phyloP scores from a whole-genome alignment of 2,797 vertebrate genomes.

The Trachops cirrhosus region DNA sequence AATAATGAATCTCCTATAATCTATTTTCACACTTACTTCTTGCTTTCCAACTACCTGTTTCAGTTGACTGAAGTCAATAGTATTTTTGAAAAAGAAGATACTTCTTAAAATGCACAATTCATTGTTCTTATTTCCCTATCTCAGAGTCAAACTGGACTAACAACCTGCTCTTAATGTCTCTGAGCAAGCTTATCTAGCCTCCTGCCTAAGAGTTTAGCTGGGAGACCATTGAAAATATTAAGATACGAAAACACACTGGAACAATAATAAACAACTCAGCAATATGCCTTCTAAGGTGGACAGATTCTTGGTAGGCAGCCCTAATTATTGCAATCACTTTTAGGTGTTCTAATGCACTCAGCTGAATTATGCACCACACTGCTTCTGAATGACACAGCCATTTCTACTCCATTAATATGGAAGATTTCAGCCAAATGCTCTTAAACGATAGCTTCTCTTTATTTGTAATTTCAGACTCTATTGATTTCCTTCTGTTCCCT shows the following conservation, averaged over 20 bases:
- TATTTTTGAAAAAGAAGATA: conserved; percentile 27
- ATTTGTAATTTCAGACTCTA: conserved; percentile 91
- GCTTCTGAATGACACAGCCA: conserved; percentile 88
- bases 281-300: conserved; percentile 79
- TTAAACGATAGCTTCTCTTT: conserved; percentile 87
- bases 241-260: conserved; percentile 78
- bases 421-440: conserved; percentile 88
- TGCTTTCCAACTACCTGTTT: not conserved
- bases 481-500: conserved; percentile 91
- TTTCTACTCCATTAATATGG: conserved; percentile 88
- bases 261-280: conserved; percentile 81
- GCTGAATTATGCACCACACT: conserved; percentile 85
- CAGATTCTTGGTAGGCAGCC: conserved; percentile 82
- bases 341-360: conserved; percentile 87
- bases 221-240: conserved; percentile 57
- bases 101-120: conserved; percentile 8
- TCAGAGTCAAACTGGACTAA: conserved; percentile 37
- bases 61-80: not conserved
- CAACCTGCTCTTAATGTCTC: conserved; percentile 32
- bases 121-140: conserved; percentile 30
- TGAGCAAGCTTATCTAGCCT: conserved; percentile 25
- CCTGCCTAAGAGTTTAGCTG: conserved; percentile 13
- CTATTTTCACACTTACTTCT: not conserved
- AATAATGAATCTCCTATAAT: conserved; percentile 33
- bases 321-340: conserved; percentile 85